Base-by-base conservation (phyloP, 2,797 vertebrate species). In the Chiloscyllium punctatum region DNA sequence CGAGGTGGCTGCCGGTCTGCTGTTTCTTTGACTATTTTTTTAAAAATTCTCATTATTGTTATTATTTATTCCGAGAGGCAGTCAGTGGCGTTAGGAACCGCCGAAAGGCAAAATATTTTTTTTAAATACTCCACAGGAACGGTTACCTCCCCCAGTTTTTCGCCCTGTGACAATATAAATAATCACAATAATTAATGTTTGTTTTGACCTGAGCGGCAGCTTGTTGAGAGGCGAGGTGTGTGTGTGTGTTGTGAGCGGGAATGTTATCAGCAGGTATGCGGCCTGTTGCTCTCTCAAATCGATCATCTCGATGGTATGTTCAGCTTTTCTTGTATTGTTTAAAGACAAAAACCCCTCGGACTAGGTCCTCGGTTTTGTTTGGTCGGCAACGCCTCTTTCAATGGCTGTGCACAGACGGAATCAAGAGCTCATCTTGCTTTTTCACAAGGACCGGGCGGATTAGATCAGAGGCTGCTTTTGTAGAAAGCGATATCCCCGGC, bases 281-380 rank as follows among this genome's bases (percentile, higher is more conserved):
- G 42, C 94, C 68, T 95, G 94, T 95, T 95, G 94, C 71, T 77
- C 53, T 77, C 21, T 42, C 68, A 74, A 27, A 94, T 48, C 11
- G 25, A 51, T 91, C 68, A 4, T 16, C 69, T 30, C 68, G 25
- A 3, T 13, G 87, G 25, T 18, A 87, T 62, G 33, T 91, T 91
- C 66, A 30, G 69, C n/a, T 27, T 94, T 48, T 15, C 1, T 25
- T 42, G 48, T 48, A 9, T 84, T 84, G 82, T 6, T 84, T 48
- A 84, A 84, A 84, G 25, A 8, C 18, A 84, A 48, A n/a, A 18
- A 3, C 77, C n/a, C 42, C 42, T 25, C 25, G 42, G 68, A 48
- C 15, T 6, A 16, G 69, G 6, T 69, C 15, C 42, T 94, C 37
- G 66, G 48, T 0, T 0, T 51, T 94, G 11, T 13, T 72, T 1